phyloP scores from a whole-genome alignment of 2,888 invertebrate genomes.

The Leptinotarsa peninsularis region DNA sequence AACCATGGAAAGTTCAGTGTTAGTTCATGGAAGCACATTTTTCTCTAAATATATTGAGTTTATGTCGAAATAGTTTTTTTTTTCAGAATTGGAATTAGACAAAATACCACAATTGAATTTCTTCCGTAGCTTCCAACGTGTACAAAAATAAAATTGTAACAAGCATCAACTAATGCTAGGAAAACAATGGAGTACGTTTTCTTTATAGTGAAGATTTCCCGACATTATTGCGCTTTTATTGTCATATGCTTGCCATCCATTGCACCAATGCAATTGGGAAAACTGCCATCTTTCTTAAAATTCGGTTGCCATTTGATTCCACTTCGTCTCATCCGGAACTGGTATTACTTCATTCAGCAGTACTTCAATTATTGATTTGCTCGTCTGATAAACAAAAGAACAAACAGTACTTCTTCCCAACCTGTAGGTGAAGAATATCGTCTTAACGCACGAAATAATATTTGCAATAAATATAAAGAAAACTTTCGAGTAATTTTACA shows the following conservation, averaged over 20 bases:
- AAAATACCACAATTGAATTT: conserved; percentile 39
- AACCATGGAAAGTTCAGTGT: conserved; percentile 47
- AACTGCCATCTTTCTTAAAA: conserved; percentile 38
- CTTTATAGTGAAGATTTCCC: conserved; percentile 39
- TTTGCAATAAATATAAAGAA: too few species aligned
- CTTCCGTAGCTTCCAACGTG: conserved; percentile 31
- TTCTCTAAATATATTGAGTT: conserved; percentile 30
- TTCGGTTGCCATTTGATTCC: conserved; percentile 38
- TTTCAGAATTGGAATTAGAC: conserved; percentile 30
- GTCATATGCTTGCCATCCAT: conserved; percentile 30
- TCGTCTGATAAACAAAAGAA: conserved; percentile 46
- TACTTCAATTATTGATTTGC: conserved; percentile 31
- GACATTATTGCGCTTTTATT: conserved; percentile 33
- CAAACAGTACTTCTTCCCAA: conserved; percentile 48
- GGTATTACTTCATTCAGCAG: conserved; percentile 40
- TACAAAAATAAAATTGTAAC: conserved; percentile 35
- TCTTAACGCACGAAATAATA: not conserved
- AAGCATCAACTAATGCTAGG: conserved; percentile 37
- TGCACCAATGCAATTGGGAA: conserved; percentile 33
- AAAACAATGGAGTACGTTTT: conserved; percentile 35
- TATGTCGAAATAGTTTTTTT: conserved; percentile 28
- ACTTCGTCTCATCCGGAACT: conserved; percentile 33
- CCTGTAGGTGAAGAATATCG: conserved; percentile 47
- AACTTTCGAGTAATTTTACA: conserved; percentile 42
- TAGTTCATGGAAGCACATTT: conserved; percentile 34